phyloP scores from a whole-genome alignment of 2,113 vertebrate species.

The Acanthochromis polyacanthus region DNA sequence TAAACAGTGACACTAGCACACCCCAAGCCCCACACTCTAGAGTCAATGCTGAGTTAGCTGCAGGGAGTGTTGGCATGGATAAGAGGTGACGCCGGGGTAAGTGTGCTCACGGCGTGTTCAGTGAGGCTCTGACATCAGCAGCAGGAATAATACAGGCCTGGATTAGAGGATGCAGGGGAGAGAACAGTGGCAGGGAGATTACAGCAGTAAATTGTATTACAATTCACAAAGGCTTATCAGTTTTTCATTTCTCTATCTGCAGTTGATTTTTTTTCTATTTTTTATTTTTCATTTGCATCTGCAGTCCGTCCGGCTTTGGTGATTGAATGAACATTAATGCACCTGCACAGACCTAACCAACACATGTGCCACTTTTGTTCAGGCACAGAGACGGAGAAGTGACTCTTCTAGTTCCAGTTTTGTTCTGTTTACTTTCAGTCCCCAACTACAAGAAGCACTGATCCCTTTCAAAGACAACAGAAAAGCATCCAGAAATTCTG shows the following conservation, averaged over 20 bases:
- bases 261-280: constrained; percentile 45
- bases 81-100: constrained; percentile 48
- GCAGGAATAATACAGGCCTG: constrained; percentile 66
- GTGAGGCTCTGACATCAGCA: constrained; percentile 54
- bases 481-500: neutral
- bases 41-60: constrained; percentile 4
- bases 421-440: neutral
- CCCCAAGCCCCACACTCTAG: neutral
- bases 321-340: constrained; percentile 24
- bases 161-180: constrained; percentile 66
- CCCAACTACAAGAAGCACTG: no score
- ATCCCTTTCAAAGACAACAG: no score
- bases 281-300: constrained; percentile 24
- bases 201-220: constrained; percentile 77
- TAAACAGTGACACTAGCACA: neutral
- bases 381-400: neutral
- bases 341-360: constrained; percentile 8
- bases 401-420: neutral
- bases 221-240: constrained; percentile 72
- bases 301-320: neutral
- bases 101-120: constrained; percentile 36
- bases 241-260: constrained; percentile 67
- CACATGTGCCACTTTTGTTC: neutral
- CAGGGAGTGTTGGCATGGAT: neutral
- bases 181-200: constrained; percentile 70